Evolutionary conservation across 30 jellyfish, hydroid and myxozoan species (phyloP).

Genomic region (Turritopsis rubra): DNA sequence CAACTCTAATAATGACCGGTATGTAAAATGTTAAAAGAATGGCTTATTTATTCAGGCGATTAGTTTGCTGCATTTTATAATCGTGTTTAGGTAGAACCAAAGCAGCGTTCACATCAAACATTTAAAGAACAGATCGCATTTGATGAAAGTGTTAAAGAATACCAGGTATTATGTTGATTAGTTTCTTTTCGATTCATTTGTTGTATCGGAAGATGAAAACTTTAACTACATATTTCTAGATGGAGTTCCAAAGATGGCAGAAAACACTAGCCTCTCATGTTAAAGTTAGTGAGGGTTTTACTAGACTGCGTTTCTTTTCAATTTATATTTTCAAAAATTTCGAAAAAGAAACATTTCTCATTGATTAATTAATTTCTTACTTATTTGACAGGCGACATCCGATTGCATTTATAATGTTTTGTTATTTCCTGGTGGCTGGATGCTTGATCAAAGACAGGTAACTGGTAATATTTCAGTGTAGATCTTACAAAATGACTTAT

Average conservation of each 20-base stretch:
- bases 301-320: neutral
- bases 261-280: conserved; percentile 29
- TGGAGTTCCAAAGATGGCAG: conserved; percentile 35
- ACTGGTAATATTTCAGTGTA: neutral
- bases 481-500: neutral
- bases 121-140: conserved; percentile 71
- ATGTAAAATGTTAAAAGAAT: neutral
- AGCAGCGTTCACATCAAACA: conserved; percentile 26
- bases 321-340: neutral
- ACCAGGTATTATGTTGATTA: conserved; percentile 16
- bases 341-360: neutral
- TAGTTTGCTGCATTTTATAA: too few relatives aligned
- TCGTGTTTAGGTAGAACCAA: conserved; percentile 45
- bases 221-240: conserved; percentile 7
- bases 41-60: too few relatives aligned
- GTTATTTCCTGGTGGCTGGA: conserved; percentile 92
- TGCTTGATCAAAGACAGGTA: conserved; percentile 54
- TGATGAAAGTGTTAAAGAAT: conserved; percentile 68
- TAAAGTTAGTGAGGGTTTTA: conserved; percentile 32
- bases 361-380: neutral
- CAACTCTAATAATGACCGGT: neutral
- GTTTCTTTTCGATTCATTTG: neutral
- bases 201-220: neutral
- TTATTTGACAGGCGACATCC: conserved; percentile 45
- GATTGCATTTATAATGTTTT: conserved; percentile 73